Evolutionary conservation across 2,797 vertebrate species (phyloP).

Genomic region (Sebastes oblongus): DNA sequence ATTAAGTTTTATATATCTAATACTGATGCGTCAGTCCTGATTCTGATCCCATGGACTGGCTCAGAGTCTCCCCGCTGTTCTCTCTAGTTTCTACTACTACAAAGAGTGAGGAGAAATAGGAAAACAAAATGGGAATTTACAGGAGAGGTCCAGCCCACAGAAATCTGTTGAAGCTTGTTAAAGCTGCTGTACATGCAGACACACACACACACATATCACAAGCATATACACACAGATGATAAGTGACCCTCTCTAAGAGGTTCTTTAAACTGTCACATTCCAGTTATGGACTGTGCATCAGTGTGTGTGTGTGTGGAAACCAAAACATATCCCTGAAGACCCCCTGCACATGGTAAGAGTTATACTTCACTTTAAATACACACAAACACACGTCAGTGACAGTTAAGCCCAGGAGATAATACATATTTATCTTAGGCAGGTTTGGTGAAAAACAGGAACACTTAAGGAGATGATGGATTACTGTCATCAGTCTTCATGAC

Average conservation of each 20-base stretch:
- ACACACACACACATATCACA: neutral
- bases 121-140: neutral
- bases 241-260: neutral
- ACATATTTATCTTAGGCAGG: slow-evolving; percentile 29
- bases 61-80: neutral
- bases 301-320: slow-evolving; percentile 22
- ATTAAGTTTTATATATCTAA: neutral
- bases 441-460: slow-evolving; percentile 9
- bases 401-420: slow-evolving; percentile 39
- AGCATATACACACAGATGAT: neutral
- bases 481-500: slow-evolving; percentile 29
- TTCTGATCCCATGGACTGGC: neutral
- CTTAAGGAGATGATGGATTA: slow-evolving; percentile 43
- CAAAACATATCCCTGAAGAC: slow-evolving; percentile 45
- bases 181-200: neutral
- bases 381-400: slow-evolving; percentile 46
- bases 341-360: slow-evolving; percentile 51
- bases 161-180: neutral
- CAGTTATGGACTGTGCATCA: neutral
- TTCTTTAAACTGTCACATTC: slow-evolving; percentile 11
- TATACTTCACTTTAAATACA: slow-evolving; percentile 42
- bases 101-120: neutral
- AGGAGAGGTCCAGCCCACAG: neutral
- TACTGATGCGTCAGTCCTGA: neutral
- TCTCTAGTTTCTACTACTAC: neutral